These are phyloP conservation scores for Rhinogobius similis DNA, from an alignment of 2,113 vertebrate genomes.

Conservation along the genomic window DNA sequence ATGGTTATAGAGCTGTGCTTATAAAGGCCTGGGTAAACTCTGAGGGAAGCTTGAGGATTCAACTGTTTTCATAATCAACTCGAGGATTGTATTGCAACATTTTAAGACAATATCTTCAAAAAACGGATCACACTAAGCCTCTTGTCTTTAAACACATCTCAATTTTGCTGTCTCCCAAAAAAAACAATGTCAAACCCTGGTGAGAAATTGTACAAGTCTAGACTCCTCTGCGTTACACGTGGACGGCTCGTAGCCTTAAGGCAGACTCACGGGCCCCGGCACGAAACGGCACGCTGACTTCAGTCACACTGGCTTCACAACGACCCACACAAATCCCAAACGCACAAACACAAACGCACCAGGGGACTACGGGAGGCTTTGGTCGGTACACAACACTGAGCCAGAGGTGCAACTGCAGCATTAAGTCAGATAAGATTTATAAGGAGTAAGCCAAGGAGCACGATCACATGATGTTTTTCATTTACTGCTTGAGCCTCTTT, in stretches of 20 bases:
- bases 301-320: slow-evolving; percentile 20
- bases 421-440: neutral
- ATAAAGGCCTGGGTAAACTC: neutral
- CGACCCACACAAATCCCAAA: slow-evolving; percentile 32
- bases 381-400: slow-evolving; percentile 6
- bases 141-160: neutral
- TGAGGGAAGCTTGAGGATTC: neutral
- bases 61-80: neutral
- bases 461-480: slow-evolving; percentile 5
- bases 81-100: neutral
- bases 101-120: neutral
- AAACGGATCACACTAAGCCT: neutral
- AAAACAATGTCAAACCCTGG: slow-evolving; percentile 6
- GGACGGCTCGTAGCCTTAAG: slow-evolving; percentile 52
- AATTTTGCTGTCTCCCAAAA: slow-evolving; percentile 11
- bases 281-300: slow-evolving; percentile 65
- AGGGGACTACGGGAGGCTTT: slow-evolving; percentile 3
- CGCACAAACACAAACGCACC: slow-evolving; percentile 19
- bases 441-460: neutral
- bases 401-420: neutral
- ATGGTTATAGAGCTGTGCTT: neutral
- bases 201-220: slow-evolving; percentile 36
- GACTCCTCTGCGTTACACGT: slow-evolving; percentile 55
- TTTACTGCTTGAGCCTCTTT: neutral
- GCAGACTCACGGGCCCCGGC: slow-evolving; percentile 41